Percentiles rank a stretch among this genome's conserved stretches.
These are phyloP conservation scores for Forficula auricularia DNA, from an alignment of 1,140 invertebrate species.

Conservation along the genomic window DNA sequence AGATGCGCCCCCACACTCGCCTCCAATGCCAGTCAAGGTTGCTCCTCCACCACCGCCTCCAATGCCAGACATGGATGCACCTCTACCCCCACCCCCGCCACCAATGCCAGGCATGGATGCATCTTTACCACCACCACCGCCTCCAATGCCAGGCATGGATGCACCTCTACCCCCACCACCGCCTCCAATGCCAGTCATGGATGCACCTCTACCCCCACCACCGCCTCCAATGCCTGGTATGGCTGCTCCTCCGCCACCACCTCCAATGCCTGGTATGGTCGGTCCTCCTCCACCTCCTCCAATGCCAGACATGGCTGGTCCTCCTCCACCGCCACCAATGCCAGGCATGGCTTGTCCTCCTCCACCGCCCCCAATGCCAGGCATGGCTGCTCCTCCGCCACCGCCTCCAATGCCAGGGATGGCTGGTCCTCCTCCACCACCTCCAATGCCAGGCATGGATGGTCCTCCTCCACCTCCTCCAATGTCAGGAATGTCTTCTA, in stretches of 20 bases:
- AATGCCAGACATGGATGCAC: slow-evolving; percentile 3
- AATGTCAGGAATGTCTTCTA: no score
- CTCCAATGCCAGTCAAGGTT: slow-evolving; percentile 12
- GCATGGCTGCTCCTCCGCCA: slow-evolving; percentile 13
- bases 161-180: slow-evolving; percentile 8
- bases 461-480: background rate
- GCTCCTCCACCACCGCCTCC: slow-evolving; percentile 8
- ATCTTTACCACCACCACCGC: slow-evolving; percentile 12
- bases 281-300: slow-evolving; percentile 14
- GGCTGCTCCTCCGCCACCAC: slow-evolving; percentile 12
- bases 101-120: background rate
- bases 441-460: slow-evolving; percentile 10
- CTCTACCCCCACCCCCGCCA: slow-evolving; percentile 13
- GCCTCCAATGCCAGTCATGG: slow-evolving; percentile 11
- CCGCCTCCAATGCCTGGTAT: slow-evolving; percentile 1
- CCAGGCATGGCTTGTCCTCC: slow-evolving; percentile 10
- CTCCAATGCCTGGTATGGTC: slow-evolving; percentile 1
- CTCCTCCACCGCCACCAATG: slow-evolving; percentile 7
- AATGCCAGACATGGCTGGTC: slow-evolving; percentile 3
- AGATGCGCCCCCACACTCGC: slow-evolving; percentile 9
- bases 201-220: slow-evolving; percentile 11
- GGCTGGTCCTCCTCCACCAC: slow-evolving; percentile 5
- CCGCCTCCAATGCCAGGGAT: slow-evolving; percentile 8
- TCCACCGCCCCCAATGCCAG: slow-evolving; percentile 9
- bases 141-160: slow-evolving; percentile 1